Conservation (phyloP, 1,140 invertebrate species). For the Zaprionus africanus region DNA sequence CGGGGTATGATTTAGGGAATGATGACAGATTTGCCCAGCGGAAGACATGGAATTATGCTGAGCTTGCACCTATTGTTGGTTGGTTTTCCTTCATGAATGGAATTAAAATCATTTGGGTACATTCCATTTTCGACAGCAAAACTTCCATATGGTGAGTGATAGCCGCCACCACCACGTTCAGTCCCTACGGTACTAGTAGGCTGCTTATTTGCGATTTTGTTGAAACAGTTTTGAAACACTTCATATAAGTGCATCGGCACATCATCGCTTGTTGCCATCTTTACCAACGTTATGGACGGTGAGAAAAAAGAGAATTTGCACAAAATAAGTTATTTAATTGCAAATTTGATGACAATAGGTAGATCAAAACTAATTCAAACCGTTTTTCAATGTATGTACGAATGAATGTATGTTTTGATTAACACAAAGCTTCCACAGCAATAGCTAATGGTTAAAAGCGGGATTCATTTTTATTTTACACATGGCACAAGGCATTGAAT, state of each 20-base stretch:
- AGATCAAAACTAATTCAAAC: constrained; percentile 10
- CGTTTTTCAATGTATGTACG: constrained; percentile 14
- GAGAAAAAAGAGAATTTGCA: constrained; percentile 28
- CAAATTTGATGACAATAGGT: constrained; percentile 1
- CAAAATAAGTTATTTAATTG: constrained; percentile 23
- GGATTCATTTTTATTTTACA: constrained; percentile 49
- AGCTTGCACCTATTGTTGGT: constrained; percentile 86
- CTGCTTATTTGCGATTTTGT: constrained; percentile 98
- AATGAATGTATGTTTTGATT: constrained; percentile 48
- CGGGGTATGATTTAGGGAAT: constrained; percentile 81
- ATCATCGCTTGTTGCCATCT: constrained; percentile 98
- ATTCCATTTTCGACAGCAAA: constrained; percentile 93
- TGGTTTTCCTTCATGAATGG: constrained; percentile 77
- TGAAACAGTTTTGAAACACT: constrained; percentile 99
- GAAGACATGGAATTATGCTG: constrained; percentile 84
- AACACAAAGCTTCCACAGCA: constrained; percentile 36
- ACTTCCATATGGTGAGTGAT: constrained; percentile 91
- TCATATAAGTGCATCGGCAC: constrained; percentile 97
- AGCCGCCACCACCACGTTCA: constrained; percentile 90
- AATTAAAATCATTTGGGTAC: constrained; percentile 95
- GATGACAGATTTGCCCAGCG: constrained; percentile 85
- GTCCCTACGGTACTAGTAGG: constrained; percentile 88
- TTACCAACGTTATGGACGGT: constrained; percentile 74
- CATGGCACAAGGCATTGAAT: constrained; percentile 45
- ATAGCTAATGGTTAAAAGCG: constrained; percentile 27